Base-by-base conservation (phyloP, 2,113 vertebrate species). In the Crotalus viridis region DNA sequence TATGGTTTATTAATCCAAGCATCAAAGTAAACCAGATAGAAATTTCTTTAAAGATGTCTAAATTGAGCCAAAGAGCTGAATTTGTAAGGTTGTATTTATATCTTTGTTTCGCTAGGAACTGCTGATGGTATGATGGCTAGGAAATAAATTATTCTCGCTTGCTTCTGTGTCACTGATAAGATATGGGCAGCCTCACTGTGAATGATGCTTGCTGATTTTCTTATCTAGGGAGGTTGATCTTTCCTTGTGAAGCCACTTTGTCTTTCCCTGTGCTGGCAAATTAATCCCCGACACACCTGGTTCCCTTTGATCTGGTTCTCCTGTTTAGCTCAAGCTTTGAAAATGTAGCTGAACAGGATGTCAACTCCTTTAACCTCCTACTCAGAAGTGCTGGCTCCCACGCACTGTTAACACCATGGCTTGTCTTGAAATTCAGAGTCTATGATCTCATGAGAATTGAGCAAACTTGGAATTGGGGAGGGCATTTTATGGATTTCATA, bases 261-360 rank as follows among this genome's bases (percentile, higher is more conserved):
- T 97, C 94, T 97, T 51, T 74, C 88, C 95, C 95, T 24, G 52
- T 95, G 95, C 94, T 96, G 94, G 95, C 93, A 59, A 94, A 96
- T 88, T 94, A 94, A 96, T 95, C 91, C 92, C 94, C 91, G 88
- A 39, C 95, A 95, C 93, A 92, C 17, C 93, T 94, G 94, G 17
- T 91, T 96, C 93, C 69, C 93, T 96, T 96, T 96, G 95, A 97
- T 97, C 97, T 95, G 95, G 93, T 96, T 95, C 81, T 96, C 0
- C 55, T 95, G 93, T 96, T 96, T 93, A 93, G 95, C 95, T 96
- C 96, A 96, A 95, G 85, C 96, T 69, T 17, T 94, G 96, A 97
- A 97, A 97, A 97, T 97, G 96, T 97, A 97, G 96, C 96, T 86
- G 90, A 96, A 94, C 96, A 94, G 95, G 97, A 96, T 96, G 94